Evolutionary conservation across 2,797 vertebrate genomes (phyloP).

Genomic region (Simalia tracyae): DNA sequence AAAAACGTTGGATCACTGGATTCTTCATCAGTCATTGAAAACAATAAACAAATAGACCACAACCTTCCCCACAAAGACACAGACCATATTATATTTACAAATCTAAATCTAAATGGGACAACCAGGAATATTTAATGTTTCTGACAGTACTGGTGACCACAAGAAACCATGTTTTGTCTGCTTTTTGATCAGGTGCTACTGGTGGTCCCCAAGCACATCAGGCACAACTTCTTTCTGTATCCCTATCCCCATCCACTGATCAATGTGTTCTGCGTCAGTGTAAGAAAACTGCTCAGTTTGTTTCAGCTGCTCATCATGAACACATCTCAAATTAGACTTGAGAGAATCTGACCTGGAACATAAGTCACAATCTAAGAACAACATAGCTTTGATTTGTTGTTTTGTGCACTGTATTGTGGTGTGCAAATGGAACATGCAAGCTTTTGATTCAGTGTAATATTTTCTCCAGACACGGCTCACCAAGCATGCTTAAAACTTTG

Average conservation of each 20-base stretch:
- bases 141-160: background rate
- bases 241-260: background rate
- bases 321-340: background rate
- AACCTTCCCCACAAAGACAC: too few relatives aligned
- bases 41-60: too few relatives aligned
- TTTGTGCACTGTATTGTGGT: background rate
- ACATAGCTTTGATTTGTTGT: background rate
- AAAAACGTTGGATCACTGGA: too few relatives aligned
- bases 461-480: background rate
- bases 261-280: background rate
- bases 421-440: background rate
- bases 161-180: background rate
- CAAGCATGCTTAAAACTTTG: background rate
- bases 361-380: background rate
- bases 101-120: background rate
- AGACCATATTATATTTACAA: background rate
- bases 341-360: background rate
- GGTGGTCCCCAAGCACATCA: background rate
- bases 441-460: background rate
- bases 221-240: background rate
- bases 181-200: background rate
- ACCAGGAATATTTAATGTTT: background rate
- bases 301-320: background rate
- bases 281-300: background rate
- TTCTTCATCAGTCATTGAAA: too few relatives aligned